Evolutionary conservation across 1,140 invertebrate genomes (phyloP), one percentile per base, ranked within the genome.

Genomic region (Eriocheir sinensis): DNA sequence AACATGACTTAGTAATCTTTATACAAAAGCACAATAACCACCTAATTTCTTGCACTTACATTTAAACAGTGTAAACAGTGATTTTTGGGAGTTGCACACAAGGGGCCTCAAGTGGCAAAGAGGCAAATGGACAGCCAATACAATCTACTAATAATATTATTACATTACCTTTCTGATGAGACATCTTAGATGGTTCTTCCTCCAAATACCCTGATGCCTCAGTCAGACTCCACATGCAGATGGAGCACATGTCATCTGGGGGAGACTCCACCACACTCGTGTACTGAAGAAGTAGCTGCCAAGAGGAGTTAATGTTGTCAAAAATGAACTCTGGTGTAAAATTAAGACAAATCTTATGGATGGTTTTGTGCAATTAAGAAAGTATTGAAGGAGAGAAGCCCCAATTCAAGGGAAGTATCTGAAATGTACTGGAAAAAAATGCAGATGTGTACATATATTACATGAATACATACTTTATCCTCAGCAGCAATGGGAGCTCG

Each of bases 201-300:
- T 95, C 92, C 44, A 36, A 89, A 44, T 90, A 95, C 2, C 91
- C 91, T 30, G 94, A 95, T 0, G 44, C 32, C 32, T 95, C 91
- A 41, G 89, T 53, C 21, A 95, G 60, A 36, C 60, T 89, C 30
- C 92, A 90, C 94, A 95, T 95, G 36, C 94, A 95, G 15, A 95
- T 95, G 4, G 94, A 93, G 34, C 94, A 95, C 32, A 72, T 93
- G 60, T 95, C 91, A 89, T 95, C 92, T 38, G 94, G 91, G 0
- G 91, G 91, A 21, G 53, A 53, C 15, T 34, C 15, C 32, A 95
- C 92, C 32, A 48, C 38, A n/a, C 60, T 89, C 3, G 94, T 95
- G 85, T 95, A 92, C 94, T 95, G 38, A 12, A 93, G 34, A 60
- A 95, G 36, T 9, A 95, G 38, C 94, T 95, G 91, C 53, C n/a